Conservation (phyloP, 2,113 vertebrate genomes). For the Embiotoca jacksoni region DNA sequence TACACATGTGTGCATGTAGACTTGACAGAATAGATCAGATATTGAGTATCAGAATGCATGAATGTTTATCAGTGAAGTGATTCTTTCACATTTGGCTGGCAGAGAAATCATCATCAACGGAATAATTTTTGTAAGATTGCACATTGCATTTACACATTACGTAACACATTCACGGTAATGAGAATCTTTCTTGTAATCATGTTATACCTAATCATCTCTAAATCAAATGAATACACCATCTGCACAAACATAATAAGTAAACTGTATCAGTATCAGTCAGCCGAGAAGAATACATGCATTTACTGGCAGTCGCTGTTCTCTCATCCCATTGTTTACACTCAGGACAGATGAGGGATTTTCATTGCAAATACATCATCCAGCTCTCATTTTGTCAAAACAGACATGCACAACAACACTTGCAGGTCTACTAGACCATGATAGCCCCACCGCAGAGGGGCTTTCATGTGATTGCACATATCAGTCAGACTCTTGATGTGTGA, state of each 20-base stretch:
- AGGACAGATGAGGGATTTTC: conserved; percentile 56
- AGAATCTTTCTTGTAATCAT: conserved; percentile 26
- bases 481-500: conserved; percentile 76
- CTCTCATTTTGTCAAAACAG: conserved; percentile 61
- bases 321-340: conserved; percentile 48
- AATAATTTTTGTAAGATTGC: conserved; percentile 13
- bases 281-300: conserved; percentile 31
- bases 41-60: conserved; percentile 9
- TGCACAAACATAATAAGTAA: conserved; percentile 30
- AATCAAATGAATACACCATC: conserved; percentile 46
- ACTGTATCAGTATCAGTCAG: conserved; percentile 30
- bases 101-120: conserved; percentile 2
- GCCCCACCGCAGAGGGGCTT: conserved; percentile 62
- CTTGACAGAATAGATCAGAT: conserved; percentile 13
- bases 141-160: conserved; percentile 15
- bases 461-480: conserved; percentile 81
- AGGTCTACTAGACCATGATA: conserved; percentile 70
- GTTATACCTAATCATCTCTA: conserved; percentile 26
- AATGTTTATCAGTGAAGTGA: conserved; percentile 14
- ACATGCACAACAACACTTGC: conserved; percentile 65
- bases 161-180: conserved; percentile 18
- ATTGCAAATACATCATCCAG: conserved; percentile 45
- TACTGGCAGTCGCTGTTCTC: conserved; percentile 14
- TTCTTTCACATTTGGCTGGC: background rate
- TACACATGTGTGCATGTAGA: conserved; percentile 20